A percentile compares a stretch with the other conserved stretches of the same genome.
These are phyloP conservation scores for Monomorium pharaonis DNA, from an alignment of 1,140 invertebrate species.

Conservation along the genomic window DNA sequence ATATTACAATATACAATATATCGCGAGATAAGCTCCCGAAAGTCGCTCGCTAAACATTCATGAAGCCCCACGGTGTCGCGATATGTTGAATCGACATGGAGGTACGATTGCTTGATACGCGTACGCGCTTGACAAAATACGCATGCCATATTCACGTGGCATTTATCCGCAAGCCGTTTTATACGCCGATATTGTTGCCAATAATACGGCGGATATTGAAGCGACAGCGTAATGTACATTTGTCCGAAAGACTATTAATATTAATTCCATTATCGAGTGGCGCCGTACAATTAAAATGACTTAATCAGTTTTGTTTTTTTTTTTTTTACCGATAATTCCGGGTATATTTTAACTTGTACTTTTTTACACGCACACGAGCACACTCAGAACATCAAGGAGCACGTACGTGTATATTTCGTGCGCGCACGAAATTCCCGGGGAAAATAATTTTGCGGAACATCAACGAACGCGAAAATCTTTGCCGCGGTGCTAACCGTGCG, in stretches of 20 bases:
- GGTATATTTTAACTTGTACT: constrained; percentile 6
- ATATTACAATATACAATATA: neutral
- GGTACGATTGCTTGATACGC: constrained; percentile 3
- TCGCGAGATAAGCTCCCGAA: neutral
- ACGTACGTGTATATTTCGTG: neutral
- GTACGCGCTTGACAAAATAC: constrained; percentile 27
- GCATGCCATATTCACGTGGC: neutral
- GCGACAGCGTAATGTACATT: constrained; percentile 21
- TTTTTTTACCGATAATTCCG: constrained; percentile 3
- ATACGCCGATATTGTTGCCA: constrained; percentile 23
- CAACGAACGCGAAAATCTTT: neutral
- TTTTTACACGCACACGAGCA: neutral
- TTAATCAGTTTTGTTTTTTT: neutral
- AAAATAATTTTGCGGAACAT: constrained; percentile 7
- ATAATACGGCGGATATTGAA: constrained; percentile 34
- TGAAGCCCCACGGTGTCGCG: neutral
- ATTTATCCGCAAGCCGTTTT: constrained; percentile 33
- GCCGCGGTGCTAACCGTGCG: neutral
- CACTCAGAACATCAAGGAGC: neutral
- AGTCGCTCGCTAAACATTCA: constrained; percentile 41
- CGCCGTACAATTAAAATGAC: constrained; percentile 19
- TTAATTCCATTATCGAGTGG: constrained; percentile 48
- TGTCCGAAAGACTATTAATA: constrained; percentile 41
- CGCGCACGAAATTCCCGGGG: neutral
- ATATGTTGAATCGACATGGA: constrained; percentile 23